These are phyloP conservation scores for Pollenia amentaria DNA, from an alignment of 2,888 invertebrate species.

Conservation along the genomic window DNA sequence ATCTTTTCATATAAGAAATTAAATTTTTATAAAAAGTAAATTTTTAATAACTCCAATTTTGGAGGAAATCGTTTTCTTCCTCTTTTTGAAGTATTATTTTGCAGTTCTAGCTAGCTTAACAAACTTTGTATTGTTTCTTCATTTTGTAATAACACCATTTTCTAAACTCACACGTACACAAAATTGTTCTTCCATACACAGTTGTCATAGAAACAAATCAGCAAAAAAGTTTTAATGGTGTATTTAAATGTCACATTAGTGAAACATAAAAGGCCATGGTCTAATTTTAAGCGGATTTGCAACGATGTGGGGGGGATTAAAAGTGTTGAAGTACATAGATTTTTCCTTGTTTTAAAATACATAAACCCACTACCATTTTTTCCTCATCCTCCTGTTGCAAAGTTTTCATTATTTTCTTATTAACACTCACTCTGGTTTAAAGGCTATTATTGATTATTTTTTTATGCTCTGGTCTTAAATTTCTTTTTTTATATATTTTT, in stretches of 20 bases:
- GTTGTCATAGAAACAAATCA: slow-evolving; percentile 13
- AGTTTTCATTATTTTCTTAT: background rate
- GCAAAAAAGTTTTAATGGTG: slow-evolving; percentile 48
- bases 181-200: background rate
- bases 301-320: slow-evolving; percentile 55
- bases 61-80: too few relatives aligned
- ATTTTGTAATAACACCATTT: background rate
- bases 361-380: background rate
- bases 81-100: too few relatives aligned
- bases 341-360: slow-evolving; percentile 20
- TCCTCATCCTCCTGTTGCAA: background rate
- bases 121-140: background rate
- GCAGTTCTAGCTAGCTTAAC: background rate
- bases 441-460: background rate
- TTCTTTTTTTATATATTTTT: background rate
- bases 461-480: background rate
- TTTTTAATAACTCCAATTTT: too few relatives aligned
- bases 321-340: slow-evolving; percentile 62
- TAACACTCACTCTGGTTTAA: background rate
- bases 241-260: slow-evolving; percentile 70
- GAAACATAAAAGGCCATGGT: slow-evolving; percentile 66
- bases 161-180: background rate
- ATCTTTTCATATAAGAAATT: too few relatives aligned
- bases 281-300: slow-evolving; percentile 68
- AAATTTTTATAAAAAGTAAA: too few relatives aligned